Evolutionary conservation across 2,797 vertebrate species (phyloP), one percentile per base, ranked within the genome.

Genomic region (Adrianichthys oophorus): DNA sequence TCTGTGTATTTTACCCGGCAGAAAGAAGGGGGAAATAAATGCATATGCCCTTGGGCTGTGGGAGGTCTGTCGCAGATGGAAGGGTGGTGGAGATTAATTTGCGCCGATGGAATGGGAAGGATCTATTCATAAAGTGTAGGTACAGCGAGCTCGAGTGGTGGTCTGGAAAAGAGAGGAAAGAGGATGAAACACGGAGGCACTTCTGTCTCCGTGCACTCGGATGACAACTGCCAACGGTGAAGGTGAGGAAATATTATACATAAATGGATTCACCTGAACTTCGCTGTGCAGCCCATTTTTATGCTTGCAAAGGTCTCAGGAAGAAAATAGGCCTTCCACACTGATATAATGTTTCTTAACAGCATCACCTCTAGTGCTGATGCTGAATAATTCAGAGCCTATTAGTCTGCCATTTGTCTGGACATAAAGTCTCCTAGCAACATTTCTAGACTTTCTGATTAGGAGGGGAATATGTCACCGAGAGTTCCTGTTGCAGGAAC

Each of bases 361-460:
- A 62, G 83, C 67, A 66, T 80, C 76, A 80, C 69, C 70, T 76
- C 59, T 54, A 70, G 66, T 69, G 37, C 71, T 72, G 63, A 80
- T 52, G 10, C 61, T 78, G 78, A 86, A 87, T 86, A 78, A 85
- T 86, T 77, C 73, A 84, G 45, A 49, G 69, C 52, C 73, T 78
- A 83, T 85, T 85, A 85, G 77, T 72, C 65, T 57, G 23, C 64
- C 60, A 71, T 84, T 85, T 84, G 72, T 63, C 73, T 72, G 61
- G 71, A 79, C 65, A 80, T 66, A 62, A 83, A 74, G 68, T 80
- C 68, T 87, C 74, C 68, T 69, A 72, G 79, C 67, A 82, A 81
- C 72, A 72, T 78, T 65, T 52, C 55, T 12, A 13, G 70, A 62
- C 62, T 64, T 59, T 80, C 62, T 62, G 61, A 64, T 72, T 68